Evolutionary conservation across 1,140 invertebrate genomes (phyloP).

Genomic region (Zelostemma sp.): DNA sequence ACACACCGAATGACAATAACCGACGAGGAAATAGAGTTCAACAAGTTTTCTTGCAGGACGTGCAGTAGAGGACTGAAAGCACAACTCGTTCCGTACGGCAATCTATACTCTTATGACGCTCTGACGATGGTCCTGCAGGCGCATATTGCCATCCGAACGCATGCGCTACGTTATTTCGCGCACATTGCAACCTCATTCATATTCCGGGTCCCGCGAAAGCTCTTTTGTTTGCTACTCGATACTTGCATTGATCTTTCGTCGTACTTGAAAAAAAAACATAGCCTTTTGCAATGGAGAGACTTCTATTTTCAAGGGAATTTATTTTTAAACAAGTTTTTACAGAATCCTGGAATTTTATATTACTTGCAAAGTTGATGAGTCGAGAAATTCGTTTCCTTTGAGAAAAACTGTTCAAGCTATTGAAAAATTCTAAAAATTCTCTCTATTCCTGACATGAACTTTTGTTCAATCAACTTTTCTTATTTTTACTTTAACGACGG

Average conservation of each 20-base stretch:
- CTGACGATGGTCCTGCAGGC: conserved; percentile 52
- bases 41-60: conserved; percentile 58
- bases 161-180: conserved; percentile 49
- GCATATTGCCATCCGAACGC: conserved; percentile 43
- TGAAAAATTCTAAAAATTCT: too few relatives aligned
- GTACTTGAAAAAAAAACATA: conserved; percentile 13
- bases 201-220: conserved; percentile 41
- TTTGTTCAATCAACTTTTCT: too few relatives aligned
- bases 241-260: conserved; percentile 38
- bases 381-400: too few relatives aligned
- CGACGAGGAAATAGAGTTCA: conserved; percentile 37
- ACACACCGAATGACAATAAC: conserved; percentile 6
- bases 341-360: too few relatives aligned
- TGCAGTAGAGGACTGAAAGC: conserved; percentile 56
- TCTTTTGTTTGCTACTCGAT: conserved; percentile 19
- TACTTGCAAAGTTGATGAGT: too few relatives aligned
- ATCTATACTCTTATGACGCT: conserved; percentile 62
- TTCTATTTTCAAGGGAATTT: too few relatives aligned
- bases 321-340: not conserved
- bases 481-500: too few relatives aligned
- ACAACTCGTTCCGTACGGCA: conserved; percentile 45
- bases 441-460: too few relatives aligned
- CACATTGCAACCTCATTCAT: conserved; percentile 48
- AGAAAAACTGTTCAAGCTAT: too few relatives aligned
- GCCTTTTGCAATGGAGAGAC: conserved; percentile 1